These are phyloP conservation scores for Characodon lateralis DNA, from an alignment of 2,797 vertebrate species.

Conservation along the genomic window DNA sequence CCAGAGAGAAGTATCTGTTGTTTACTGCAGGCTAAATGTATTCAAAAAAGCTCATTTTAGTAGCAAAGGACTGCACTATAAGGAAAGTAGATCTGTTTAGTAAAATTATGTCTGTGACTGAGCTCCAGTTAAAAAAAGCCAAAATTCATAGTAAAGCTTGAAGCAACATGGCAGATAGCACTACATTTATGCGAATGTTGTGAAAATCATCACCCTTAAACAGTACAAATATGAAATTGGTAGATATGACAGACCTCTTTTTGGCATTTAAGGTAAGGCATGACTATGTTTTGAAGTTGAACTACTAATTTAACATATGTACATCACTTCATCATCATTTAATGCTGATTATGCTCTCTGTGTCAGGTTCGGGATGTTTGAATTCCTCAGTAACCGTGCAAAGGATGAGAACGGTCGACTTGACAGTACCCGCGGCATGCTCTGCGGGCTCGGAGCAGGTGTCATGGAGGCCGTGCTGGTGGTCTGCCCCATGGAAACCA, in stretches of 20 bases:
- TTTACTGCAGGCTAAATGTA: too few relatives aligned
- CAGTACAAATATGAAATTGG: too few relatives aligned
- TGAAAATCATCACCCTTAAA: neutral
- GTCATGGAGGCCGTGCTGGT: conserved; percentile 90
- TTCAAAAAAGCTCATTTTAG: too few relatives aligned
- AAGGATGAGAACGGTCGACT: conserved; percentile 87
- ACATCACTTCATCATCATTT: conserved; percentile 1
- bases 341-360: neutral
- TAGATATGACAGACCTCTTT: neutral
- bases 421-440: conserved; percentile 87
- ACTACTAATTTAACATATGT: neutral
- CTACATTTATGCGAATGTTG: neutral
- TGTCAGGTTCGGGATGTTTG: conserved; percentile 91
- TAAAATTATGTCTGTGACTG: neutral
- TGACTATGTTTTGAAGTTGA: neutral
- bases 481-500: conserved; percentile 95
- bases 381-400: conserved; percentile 93
- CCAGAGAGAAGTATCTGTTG: neutral
- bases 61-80: too few relatives aligned
- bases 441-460: conserved; percentile 92
- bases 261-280: neutral
- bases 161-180: neutral
- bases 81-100: too few relatives aligned
- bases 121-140: neutral
- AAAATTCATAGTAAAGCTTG: neutral